These are phyloP conservation scores for Lamellibrachia columna DNA, from an alignment of 2,888 invertebrate genomes.

Conservation along the genomic window DNA sequence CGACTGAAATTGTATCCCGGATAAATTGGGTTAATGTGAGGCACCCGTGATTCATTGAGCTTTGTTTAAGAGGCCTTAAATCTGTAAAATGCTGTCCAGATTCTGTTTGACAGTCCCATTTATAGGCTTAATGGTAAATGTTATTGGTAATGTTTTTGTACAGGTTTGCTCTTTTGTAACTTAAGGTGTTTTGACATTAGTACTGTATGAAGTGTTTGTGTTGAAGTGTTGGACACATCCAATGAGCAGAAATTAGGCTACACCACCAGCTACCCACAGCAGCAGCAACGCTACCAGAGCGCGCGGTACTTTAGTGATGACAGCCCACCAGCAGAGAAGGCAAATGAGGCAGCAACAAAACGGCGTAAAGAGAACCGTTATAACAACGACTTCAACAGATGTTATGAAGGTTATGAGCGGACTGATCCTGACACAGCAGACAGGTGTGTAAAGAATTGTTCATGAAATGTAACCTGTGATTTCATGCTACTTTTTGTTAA, in stretches of 20 bases:
- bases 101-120: too few species aligned
- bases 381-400: neutral
- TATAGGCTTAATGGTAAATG: too few species aligned
- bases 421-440: neutral
- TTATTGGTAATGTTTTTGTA: too few species aligned
- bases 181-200: neutral
- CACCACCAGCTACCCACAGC: neutral
- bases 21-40: too few species aligned
- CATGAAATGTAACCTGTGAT: neutral
- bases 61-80: too few species aligned
- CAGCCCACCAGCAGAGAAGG: neutral
- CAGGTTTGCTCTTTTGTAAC: too few species aligned
- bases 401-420: neutral
- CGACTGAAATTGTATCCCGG: too few species aligned
- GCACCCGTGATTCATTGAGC: too few species aligned
- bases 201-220: neutral
- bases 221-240: neutral
- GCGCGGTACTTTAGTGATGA: neutral
- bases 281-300: neutral
- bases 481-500: neutral
- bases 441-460: conserved; percentile 5
- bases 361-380: conserved; percentile 3
- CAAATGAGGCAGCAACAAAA: neutral
- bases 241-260: neutral
- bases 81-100: too few species aligned